Evolutionary conservation across 2,113 vertebrate genomes (phyloP).

Genomic region (Anolis sagrei): DNA sequence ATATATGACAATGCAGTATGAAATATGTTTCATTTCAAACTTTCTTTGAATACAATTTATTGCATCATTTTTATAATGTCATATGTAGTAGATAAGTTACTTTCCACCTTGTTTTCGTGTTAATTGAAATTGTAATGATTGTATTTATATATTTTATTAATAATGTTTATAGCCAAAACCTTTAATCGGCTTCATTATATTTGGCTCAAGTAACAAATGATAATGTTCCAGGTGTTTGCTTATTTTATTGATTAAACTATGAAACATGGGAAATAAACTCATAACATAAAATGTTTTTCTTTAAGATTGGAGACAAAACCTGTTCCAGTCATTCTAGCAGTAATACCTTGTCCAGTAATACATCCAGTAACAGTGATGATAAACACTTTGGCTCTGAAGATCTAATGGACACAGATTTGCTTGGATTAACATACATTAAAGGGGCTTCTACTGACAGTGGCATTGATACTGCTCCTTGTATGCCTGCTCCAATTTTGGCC

Average conservation of each 20-base stretch:
- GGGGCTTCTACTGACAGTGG: constrained; percentile 96
- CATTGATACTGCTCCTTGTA: constrained; percentile 91
- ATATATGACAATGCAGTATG: neutral
- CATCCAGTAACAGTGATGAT: constrained; percentile 95
- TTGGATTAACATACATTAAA: constrained; percentile 92
- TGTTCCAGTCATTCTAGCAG: constrained; percentile 95
- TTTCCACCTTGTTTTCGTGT: neutral
- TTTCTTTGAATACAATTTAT: neutral
- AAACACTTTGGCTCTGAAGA: constrained; percentile 95
- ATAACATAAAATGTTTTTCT: constrained; percentile 33
- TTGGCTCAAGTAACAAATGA: constrained; percentile 26
- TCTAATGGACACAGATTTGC: constrained; percentile 91
- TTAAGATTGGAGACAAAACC: constrained; percentile 89
- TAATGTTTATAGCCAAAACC: constrained; percentile 40
- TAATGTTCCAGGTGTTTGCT: constrained; percentile 35
- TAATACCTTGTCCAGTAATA: constrained; percentile 92
- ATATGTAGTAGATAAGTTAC: neutral
- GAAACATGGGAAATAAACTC: constrained; percentile 46
- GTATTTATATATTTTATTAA: neutral
- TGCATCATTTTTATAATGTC: neutral
- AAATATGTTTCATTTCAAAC: neutral
- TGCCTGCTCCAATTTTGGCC: constrained; percentile 75
- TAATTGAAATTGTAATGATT: constrained; percentile 3
- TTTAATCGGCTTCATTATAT: constrained; percentile 14
- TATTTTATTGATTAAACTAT: constrained; percentile 42